phyloP scores from a whole-genome alignment of 1,140 invertebrate species.

The Cheumatopsyche charites region DNA sequence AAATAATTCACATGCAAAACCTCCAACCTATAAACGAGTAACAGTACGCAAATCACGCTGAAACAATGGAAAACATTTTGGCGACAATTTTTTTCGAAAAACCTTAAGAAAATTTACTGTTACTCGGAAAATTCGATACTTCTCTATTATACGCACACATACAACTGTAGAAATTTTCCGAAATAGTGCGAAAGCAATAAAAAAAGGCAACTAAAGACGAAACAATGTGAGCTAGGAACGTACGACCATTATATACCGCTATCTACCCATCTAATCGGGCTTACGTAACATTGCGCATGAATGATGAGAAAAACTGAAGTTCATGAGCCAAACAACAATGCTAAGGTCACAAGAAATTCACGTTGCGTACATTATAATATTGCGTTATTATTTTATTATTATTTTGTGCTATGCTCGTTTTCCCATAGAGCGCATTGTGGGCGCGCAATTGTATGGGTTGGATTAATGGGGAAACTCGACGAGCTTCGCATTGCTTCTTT shows the following conservation, averaged over 20 bases:
- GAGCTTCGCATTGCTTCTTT: too few relatives aligned
- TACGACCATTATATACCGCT: constrained; percentile 43
- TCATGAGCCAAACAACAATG: constrained; percentile 29
- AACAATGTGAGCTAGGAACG: constrained; percentile 36
- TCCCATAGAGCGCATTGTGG: not conserved
- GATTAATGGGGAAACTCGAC: too few relatives aligned
- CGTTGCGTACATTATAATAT: constrained; percentile 9
- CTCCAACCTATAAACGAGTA: not conserved
- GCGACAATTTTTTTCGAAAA: too few relatives aligned
- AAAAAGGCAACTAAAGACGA: not conserved
- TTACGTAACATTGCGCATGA: constrained; percentile 30
- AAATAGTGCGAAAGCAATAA: not conserved
- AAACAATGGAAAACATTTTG: too few relatives aligned
- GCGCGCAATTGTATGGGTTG: too few relatives aligned
- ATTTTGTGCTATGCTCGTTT: not conserved
- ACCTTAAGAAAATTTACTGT: not conserved
- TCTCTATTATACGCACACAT: too few relatives aligned
- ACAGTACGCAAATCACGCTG: too few relatives aligned
- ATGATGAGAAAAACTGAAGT: constrained; percentile 33
- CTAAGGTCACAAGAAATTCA: constrained; percentile 28
- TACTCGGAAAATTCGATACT: too few relatives aligned
- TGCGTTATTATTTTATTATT: not conserved
- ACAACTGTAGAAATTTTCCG: too few relatives aligned
- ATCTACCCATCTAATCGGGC: constrained; percentile 27
- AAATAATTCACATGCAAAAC: not conserved